Evolutionary conservation across 2,797 vertebrate genomes (phyloP).

Genomic region (Pseudomugil gertrudae): DNA sequence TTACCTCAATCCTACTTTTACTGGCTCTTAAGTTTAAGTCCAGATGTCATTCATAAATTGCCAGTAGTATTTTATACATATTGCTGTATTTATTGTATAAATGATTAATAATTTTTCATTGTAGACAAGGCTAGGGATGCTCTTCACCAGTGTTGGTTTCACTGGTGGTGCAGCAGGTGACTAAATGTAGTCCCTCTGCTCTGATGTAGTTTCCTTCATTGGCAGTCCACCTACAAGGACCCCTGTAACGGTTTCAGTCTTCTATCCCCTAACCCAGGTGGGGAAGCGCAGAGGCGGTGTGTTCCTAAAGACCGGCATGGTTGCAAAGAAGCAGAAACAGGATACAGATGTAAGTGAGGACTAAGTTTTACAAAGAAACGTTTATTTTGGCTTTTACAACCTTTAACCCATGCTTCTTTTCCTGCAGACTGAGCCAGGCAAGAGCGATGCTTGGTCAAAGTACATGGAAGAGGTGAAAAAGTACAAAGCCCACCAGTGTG

Average conservation of each 20-base stretch:
- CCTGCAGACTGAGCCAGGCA: slow-evolving; percentile 85
- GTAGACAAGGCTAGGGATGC: slow-evolving; percentile 46
- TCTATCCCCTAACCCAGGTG: slow-evolving; percentile 98
- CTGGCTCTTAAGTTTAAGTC: slow-evolving; percentile 19
- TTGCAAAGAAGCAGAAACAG: slow-evolving; percentile 95
- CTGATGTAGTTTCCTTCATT: slow-evolving; percentile 88
- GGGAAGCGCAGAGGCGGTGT: slow-evolving; percentile 96
- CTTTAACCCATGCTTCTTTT: slow-evolving; percentile 1
- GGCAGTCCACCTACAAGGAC: slow-evolving; percentile 81
- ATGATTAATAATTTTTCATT: neutral
- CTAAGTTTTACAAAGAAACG: too few relatives aligned
- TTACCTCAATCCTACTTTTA: slow-evolving; percentile 2
- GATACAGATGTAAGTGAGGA: slow-evolving; percentile 85
- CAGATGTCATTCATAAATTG: slow-evolving; percentile 12
- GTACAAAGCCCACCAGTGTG: slow-evolving; percentile 97
- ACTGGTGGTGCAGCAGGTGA: slow-evolving; percentile 64
- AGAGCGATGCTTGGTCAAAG: slow-evolving; percentile 95
- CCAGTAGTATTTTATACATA: slow-evolving; percentile 16
- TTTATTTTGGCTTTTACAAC: neutral
- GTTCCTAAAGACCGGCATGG: slow-evolving; percentile 97
- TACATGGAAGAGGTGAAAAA: slow-evolving; percentile 99
- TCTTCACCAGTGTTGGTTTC: slow-evolving; percentile 51
- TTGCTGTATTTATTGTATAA: slow-evolving; percentile 1
- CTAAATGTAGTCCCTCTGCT: slow-evolving; percentile 78
- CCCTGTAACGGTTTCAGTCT: slow-evolving; percentile 96